These are phyloP conservation scores for Chloromyia formosa DNA, from an alignment of 2,888 invertebrate genomes.

Conservation along the genomic window DNA sequence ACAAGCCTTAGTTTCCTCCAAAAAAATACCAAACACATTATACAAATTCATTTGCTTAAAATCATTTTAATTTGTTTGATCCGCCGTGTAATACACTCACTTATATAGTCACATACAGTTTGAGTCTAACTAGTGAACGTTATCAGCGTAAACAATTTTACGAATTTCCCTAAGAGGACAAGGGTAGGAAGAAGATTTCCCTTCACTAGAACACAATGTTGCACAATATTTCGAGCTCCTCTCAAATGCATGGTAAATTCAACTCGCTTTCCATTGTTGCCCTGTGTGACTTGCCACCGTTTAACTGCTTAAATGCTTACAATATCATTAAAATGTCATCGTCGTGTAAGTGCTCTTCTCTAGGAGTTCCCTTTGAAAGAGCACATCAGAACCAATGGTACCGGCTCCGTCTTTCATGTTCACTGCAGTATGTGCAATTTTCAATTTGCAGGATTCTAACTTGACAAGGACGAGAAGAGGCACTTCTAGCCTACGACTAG, in stretches of 20 bases:
- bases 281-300: slow-evolving; percentile 6
- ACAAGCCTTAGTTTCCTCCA: too few species aligned
- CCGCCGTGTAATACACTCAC: too few species aligned
- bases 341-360: slow-evolving; percentile 1
- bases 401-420: background rate
- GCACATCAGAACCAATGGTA: background rate
- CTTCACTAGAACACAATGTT: background rate
- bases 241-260: background rate
- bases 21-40: too few species aligned
- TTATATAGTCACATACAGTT: too few species aligned
- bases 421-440: slow-evolving; percentile 2
- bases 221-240: background rate
- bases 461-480: slow-evolving; percentile 4
- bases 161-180: too few species aligned
- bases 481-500: background rate
- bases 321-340: slow-evolving; percentile 29
- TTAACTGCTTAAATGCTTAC: slow-evolving; percentile 19
- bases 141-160: too few species aligned
- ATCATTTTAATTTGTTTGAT: too few species aligned
- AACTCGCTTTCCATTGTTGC: slow-evolving; percentile 14
- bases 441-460: slow-evolving; percentile 2
- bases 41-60: too few species aligned
- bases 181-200: background rate
- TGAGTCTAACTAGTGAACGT: too few species aligned
- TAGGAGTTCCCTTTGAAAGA: slow-evolving; percentile 4